Conservation (phyloP, 1,140 invertebrate species). For the Akabosia matsudoensis region DNA sequence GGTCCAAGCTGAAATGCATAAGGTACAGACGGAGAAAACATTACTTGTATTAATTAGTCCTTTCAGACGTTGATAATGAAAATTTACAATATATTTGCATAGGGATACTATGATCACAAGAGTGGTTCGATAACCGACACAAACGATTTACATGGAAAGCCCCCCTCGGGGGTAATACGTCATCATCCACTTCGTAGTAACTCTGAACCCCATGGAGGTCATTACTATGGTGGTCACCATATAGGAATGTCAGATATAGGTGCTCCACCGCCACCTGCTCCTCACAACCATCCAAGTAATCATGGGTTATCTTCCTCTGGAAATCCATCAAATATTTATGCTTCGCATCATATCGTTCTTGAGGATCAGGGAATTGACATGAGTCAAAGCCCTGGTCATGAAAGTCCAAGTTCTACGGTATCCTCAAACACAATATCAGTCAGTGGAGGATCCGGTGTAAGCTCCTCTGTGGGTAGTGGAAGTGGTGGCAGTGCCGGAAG, state of each 20-base stretch:
- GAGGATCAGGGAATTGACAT: conserved; percentile 68
- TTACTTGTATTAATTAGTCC: background rate
- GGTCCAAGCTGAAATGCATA: conserved; percentile 4
- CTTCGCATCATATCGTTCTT: conserved; percentile 44
- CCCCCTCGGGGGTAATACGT: background rate
- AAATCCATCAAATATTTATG: background rate
- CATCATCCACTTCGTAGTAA: background rate
- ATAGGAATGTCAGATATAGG: background rate
- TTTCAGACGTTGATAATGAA: too few species aligned
- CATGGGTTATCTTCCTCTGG: background rate
- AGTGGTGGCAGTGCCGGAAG: conserved; percentile 28
- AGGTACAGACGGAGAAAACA: background rate
- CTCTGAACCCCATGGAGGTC: background rate
- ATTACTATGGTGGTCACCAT: background rate
- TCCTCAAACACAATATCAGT: conserved; percentile 57
- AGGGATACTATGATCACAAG: conserved; percentile 12
- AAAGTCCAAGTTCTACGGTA: conserved; percentile 82
- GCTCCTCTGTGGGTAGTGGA: conserved; percentile 43
- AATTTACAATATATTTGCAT: too few species aligned
- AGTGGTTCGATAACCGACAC: background rate
- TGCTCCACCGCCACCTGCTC: background rate
- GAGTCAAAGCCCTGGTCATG: conserved; percentile 73
- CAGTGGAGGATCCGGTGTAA: conserved; percentile 49
- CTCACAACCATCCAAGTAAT: background rate
- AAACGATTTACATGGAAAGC: conserved; percentile 15